Conservation (phyloP, 1,140 invertebrate genomes). For the Archivesica marissinica region DNA sequence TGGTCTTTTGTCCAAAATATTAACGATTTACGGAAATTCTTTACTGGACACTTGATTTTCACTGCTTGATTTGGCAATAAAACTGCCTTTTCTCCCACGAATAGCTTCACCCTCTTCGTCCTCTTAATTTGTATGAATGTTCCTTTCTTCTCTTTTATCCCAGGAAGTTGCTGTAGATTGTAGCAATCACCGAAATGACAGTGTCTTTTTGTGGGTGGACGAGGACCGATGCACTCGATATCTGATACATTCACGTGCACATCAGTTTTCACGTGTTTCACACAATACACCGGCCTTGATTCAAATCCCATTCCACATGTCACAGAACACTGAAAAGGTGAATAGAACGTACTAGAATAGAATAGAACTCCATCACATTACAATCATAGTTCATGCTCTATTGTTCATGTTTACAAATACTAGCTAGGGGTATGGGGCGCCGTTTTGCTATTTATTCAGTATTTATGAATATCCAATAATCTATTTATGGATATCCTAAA, state of each 20-base stretch:
- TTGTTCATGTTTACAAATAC: too few species aligned
- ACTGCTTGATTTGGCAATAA: slow-evolving; percentile 69
- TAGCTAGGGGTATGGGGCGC: too few species aligned
- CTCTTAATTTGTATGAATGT: slow-evolving; percentile 71
- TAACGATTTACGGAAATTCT: slow-evolving; percentile 67
- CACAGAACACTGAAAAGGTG: slow-evolving; percentile 86
- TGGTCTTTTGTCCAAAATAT: slow-evolving; percentile 72
- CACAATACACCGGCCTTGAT: slow-evolving; percentile 90
- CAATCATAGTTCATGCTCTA: too few species aligned
- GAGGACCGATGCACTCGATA: slow-evolving; percentile 59
- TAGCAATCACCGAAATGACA: slow-evolving; percentile 65
- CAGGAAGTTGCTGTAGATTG: slow-evolving; percentile 55
- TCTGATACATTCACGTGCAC: slow-evolving; percentile 64
- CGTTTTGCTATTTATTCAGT: too few species aligned
- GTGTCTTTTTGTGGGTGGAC: slow-evolving; percentile 49
- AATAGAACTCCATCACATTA: too few species aligned
- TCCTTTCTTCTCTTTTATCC: slow-evolving; percentile 68
- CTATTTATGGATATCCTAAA: too few species aligned
- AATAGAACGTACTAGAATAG: too few species aligned
- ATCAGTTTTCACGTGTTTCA: slow-evolving; percentile 86
- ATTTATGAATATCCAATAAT: too few species aligned
- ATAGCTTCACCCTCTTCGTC: slow-evolving; percentile 60
- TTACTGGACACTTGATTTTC: slow-evolving; percentile 69
- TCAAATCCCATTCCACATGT: slow-evolving; percentile 88
- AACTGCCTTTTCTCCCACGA: slow-evolving; percentile 65